Evolutionary conservation across 2,113 vertebrate genomes (phyloP), one percentile per base, ranked within the genome.

Genomic region (Peromyscus leucopus): DNA sequence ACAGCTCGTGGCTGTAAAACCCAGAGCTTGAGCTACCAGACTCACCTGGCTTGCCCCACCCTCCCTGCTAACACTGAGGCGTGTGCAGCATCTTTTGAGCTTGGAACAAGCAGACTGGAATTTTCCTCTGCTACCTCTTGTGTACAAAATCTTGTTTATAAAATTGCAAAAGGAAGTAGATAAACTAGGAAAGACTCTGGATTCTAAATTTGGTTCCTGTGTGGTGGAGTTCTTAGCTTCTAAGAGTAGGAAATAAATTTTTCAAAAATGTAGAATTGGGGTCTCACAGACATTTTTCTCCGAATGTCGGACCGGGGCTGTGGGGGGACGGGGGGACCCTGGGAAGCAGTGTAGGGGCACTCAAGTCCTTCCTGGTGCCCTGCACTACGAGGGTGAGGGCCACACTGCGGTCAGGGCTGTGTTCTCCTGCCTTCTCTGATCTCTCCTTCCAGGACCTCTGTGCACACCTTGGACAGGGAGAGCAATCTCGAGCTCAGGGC

Each of bases 171-270:
- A 96, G 86, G 51, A 97, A 96, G 82, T 96, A 97, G 97, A 61
- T 94, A 80, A 95, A 94, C 91, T 86, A 97, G 95, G 76, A 36
- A 89, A 74, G 67, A 94, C 92, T 91, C 71, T 86, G 65, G 90
- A 95, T 93, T 97, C 95, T 93, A 83, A 95, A 83, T 96, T 78
- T 94, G 74, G 93, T 89, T 97, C 69, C 76, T 80, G 78, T 65
- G 89, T 97, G 95, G 96, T 97, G 96, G 96, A 94, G 91, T 97
- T 97, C 98, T 97, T 95, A 94, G 98, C 96, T 96, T 97, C 95
- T 96, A 94, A 97, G 87, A 96, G 91, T 86, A 94, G 92, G 95
- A 97, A 98, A 98, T 98, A 98, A 98, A 98, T 97, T 98, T 98
- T 98, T 98, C 96, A 97, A 98, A 97, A 97, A 97, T 79, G 48